A percentile compares a stretch with the other conserved stretches of the same genome.
Conservation (phyloP, 2,113 vertebrate species). For the Myocastor coypus region DNA sequence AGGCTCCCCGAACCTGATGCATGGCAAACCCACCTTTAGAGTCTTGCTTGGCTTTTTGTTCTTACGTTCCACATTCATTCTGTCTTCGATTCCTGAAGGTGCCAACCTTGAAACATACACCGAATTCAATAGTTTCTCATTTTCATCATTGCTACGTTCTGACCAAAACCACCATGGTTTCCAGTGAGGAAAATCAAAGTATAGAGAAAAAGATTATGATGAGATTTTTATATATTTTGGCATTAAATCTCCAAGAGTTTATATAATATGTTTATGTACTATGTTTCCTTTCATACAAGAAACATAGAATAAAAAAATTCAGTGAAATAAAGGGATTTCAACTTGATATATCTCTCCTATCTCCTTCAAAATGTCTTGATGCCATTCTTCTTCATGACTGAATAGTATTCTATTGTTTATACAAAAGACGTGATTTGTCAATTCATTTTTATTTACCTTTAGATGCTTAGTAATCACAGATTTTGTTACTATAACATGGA, state of each 20-base stretch:
- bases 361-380: not conserved
- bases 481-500: too few species aligned
- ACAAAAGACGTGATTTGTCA: too few species aligned
- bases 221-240: not conserved
- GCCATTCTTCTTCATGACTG: not conserved
- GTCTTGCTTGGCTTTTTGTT: not conserved
- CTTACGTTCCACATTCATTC: not conserved
- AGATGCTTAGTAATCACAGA: too few species aligned
- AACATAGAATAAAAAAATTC: too few species aligned
- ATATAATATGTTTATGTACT: too few species aligned
- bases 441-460: too few species aligned
- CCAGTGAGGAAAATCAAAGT: not conserved
- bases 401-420: not conserved
- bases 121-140: not conserved
- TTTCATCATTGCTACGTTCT: not conserved
- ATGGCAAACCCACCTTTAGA: not conserved
- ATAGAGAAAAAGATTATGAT: not conserved
- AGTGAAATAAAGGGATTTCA: too few species aligned
- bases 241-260: not conserved
- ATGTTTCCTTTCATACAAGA: too few species aligned
- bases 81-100: not conserved
- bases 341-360: not conserved
- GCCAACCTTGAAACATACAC: not conserved
- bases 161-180: not conserved
- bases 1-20: not conserved